Evolutionary conservation across 2,113 vertebrate species (phyloP), one percentile per base, ranked within the genome.

Genomic region (Nothoprocta perdicaria): DNA sequence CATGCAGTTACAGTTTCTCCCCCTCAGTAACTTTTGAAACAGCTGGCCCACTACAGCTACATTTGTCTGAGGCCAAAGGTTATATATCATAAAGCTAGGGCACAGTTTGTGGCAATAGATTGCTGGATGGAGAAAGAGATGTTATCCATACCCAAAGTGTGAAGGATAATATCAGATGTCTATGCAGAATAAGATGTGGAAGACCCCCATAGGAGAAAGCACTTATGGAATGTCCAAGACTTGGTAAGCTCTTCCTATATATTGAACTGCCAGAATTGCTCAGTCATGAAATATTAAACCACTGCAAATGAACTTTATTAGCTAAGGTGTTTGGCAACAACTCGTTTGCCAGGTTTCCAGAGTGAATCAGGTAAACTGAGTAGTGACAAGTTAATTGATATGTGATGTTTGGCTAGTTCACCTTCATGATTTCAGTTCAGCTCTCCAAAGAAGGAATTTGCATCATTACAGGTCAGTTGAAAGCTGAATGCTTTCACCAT

Each of bases 331-430:
- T 58, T 84, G 74, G 65, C n/a, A 79, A 33, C n/a, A 40, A 33
- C 38, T 79, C 46, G n/a, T 63, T 53, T 93, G 62, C 26, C 35
- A 45, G 48, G 67, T 17, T 90, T 88, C 58, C 77, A 22, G 10
- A 58, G 88, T 48, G 74, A 90, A 92, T 73, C 62, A 73, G 86
- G 66, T 50, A 75, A 73, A 57, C 62, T 93, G 68, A 94, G 52
- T 33, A 83, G 84, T 93, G 84, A 94, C 71, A 67, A 94, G 60
- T 29, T 84, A 93, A 96, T 96, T 94, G 85, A 75, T 87, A n/a
- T 77, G 90, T 95, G 72, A 82, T 33, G 61, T 80, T 50, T 94
- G 78, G 1, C 57, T 76, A 53, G 11, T 90, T 81, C 57, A 73
- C 61, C 89, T 81, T 67, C 74, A 72, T 17, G 9, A 68, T 79